Base-by-base conservation (phyloP, 1,140 invertebrate genomes). In the Laodelphax striatellus region DNA sequence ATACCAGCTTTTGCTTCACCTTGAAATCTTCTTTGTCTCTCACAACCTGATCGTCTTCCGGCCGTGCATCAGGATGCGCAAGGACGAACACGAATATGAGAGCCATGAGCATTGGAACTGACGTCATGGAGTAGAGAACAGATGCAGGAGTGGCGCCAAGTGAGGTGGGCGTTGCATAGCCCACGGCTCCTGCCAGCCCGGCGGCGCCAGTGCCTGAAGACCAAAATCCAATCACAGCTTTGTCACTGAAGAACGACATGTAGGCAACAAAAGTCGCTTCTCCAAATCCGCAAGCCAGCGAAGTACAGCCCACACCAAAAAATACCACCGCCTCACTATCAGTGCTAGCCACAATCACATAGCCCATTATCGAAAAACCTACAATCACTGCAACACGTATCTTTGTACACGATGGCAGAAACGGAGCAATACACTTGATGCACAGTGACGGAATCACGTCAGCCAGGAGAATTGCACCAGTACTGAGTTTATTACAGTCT, bases 121-220 rank as follows among this genome's bases (percentile, higher is more conserved):
- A 65, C 6, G 89, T 66, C 86, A 92, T 89, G 8, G 85, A 67
- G 16, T 89, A 71, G 59, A 93, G 74, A 0, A 88, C 83, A 10
- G 77, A 75, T 50, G 79, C 73, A 0, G 83, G 79, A 52, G 72
- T 74, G 14, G 91, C 65, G 13, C 82, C 78, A 63, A 77, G 65
- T 14, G 71, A 71, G 22, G 80, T 81, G 5, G 92, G 67, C 0
- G 76, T 77, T 9, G 87, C 83, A 73, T 92, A 93, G 1, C 85
- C 83, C 5, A 87, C 65, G 0, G 90, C 81, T 34, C 90, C 90
- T 65, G 90, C 80, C 42, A 94, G 75, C 52, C 90, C 90, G 61
- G 90, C 89, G 19, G 83, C 88, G 24, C 87, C 87, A 9, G 90
- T 93, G 19, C 90, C 90, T 2, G 88, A 92, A 17, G 88, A 89